Evolutionary conservation across 1,140 invertebrate species (phyloP).

Genomic region (Drosophila pseudoobscura): DNA sequence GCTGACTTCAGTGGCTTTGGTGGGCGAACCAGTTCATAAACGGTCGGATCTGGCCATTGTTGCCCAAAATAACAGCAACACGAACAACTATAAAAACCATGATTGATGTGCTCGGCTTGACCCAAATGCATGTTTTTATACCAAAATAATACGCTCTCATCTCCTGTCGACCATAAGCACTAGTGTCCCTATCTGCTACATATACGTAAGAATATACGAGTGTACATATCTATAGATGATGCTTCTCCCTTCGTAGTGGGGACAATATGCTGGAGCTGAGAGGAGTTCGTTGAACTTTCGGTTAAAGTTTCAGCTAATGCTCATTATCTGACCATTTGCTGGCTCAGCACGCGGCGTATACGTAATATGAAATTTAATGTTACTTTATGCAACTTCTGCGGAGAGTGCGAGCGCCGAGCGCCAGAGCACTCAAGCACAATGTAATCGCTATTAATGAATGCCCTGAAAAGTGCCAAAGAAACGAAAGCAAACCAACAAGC

Average conservation of each 20-base stretch:
- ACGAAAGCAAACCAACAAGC: slow-evolving; percentile 37
- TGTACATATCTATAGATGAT: neutral
- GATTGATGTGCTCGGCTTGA: slow-evolving; percentile 76
- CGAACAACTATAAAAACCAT: slow-evolving; percentile 65
- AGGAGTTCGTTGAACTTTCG: slow-evolving; percentile 31
- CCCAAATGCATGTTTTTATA: slow-evolving; percentile 77
- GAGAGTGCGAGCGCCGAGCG: neutral
- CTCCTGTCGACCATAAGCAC: slow-evolving; percentile 17
- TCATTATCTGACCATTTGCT: slow-evolving; percentile 70
- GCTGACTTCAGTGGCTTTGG: slow-evolving; percentile 45
- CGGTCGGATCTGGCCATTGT: slow-evolving; percentile 30
- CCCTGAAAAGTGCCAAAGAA: slow-evolving; percentile 51
- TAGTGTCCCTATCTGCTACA: slow-evolving; percentile 21
- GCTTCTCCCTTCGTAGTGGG: neutral
- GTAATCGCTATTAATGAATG: slow-evolving; percentile 73
- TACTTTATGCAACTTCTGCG: slow-evolving; percentile 56
- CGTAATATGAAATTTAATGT: slow-evolving; percentile 72
- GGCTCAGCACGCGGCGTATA: slow-evolving; percentile 61
- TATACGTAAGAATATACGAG: slow-evolving; percentile 5
- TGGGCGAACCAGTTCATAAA: slow-evolving; percentile 55
- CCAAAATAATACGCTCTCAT: slow-evolving; percentile 61
- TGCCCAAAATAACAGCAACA: slow-evolving; percentile 29
- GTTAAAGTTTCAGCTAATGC: slow-evolving; percentile 42
- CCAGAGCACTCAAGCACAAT: slow-evolving; percentile 54
- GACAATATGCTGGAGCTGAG: slow-evolving; percentile 13